Percentiles rank a stretch among this genome's conserved stretches.
These are phyloP conservation scores for Papio anubis DNA, from an alignment of 2,113 vertebrate species.

Conservation along the genomic window DNA sequence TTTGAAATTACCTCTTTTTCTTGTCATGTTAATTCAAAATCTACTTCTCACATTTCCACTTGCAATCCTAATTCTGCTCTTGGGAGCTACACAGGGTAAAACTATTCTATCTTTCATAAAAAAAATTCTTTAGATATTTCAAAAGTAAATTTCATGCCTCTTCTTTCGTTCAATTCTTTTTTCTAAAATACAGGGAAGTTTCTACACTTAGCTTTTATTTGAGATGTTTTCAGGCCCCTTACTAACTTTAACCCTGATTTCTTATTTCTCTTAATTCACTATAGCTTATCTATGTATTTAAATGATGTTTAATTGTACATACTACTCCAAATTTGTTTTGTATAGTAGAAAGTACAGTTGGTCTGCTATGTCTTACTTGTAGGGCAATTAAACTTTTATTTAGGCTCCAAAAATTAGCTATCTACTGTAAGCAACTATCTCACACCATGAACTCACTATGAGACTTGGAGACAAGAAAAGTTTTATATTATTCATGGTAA, in stretches of 20 bases:
- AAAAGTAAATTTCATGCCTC: background rate
- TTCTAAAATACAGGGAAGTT: background rate
- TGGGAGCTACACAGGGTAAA: background rate
- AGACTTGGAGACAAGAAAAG: background rate
- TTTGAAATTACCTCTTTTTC: background rate
- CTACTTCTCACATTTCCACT: background rate
- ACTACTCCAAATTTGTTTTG: background rate
- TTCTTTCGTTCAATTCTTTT: background rate
- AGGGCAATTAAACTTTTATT: background rate
- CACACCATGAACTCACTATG: background rate
- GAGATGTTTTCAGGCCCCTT: background rate
- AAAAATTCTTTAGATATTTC: background rate
- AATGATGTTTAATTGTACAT: background rate
- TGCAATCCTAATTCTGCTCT: background rate
- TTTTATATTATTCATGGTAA: slow-evolving; percentile 19
- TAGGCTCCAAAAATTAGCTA: background rate
- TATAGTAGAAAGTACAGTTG: background rate
- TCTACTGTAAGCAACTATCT: background rate
- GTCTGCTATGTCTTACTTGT: background rate
- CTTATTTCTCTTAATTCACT: background rate
- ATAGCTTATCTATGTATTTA: background rate
- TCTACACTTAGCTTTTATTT: background rate
- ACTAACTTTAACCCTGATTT: background rate
- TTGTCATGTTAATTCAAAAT: background rate
- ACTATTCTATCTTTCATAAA: background rate